These are phyloP conservation scores for Calypte anna DNA, from an alignment of 2,113 vertebrate species.

Conservation along the genomic window DNA sequence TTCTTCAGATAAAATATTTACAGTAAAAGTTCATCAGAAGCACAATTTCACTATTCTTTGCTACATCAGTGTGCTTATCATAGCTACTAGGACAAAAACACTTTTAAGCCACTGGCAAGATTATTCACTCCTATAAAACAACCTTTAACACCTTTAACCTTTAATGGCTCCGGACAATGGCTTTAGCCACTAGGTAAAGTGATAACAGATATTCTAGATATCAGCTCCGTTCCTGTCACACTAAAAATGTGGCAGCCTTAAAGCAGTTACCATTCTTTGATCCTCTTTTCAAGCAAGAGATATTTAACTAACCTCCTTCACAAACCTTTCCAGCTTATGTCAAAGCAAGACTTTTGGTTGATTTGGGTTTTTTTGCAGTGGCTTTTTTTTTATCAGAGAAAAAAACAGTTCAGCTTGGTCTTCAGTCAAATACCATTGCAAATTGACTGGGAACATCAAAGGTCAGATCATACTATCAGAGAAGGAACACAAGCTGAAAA, in stretches of 20 bases:
- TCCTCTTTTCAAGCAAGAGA: background rate
- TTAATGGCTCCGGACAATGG: background rate
- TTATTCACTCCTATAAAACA: background rate
- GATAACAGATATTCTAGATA: background rate
- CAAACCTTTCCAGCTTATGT: background rate
- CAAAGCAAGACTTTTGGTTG: background rate
- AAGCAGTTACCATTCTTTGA: background rate
- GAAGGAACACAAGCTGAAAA: background rate
- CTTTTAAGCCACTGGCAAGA: background rate
- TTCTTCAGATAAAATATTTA: background rate
- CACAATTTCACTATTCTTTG: background rate
- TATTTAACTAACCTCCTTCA: background rate
- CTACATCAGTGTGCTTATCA: background rate
- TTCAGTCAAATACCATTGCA: background rate
- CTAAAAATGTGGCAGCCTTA: background rate
- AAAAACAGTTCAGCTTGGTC: background rate
- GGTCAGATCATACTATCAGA: background rate
- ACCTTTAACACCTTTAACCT: background rate
- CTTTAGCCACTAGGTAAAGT: background rate
- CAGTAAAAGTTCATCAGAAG: background rate
- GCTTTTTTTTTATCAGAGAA: background rate
- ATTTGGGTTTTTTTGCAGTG: background rate
- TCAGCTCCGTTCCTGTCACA: background rate
- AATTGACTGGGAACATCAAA: background rate
- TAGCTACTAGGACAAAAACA: background rate